phyloP scores from a whole-genome alignment of 2,888 invertebrate genomes.

The Trachelus troglodyta region DNA sequence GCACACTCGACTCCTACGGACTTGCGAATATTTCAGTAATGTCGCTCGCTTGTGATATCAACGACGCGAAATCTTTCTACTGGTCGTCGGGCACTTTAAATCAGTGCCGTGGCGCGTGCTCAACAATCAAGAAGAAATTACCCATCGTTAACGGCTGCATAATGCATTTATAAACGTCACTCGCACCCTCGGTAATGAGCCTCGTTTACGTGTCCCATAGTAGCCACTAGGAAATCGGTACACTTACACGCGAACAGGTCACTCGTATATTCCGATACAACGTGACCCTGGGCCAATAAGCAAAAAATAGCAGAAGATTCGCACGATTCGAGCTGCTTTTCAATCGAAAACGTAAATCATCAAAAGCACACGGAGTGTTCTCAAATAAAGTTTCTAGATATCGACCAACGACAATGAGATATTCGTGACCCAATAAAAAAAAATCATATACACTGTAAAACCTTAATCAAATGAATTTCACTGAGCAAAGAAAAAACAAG shows the following conservation, averaged over 20 bases:
- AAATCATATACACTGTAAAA: background rate
- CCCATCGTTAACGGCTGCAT: slow-evolving; percentile 13
- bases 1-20: background rate
- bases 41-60: background rate
- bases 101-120: background rate
- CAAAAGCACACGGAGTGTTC: background rate
- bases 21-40: background rate
- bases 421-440: background rate
- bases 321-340: background rate
- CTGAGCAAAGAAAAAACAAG: background rate
- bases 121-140: slow-evolving; percentile 3
- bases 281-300: background rate
- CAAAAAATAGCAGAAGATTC: background rate
- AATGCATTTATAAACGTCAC: slow-evolving; percentile 24
- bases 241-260: background rate
- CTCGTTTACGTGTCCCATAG: background rate
- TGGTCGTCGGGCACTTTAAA: background rate
- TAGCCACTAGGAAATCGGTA: background rate
- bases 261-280: background rate
- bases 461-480: background rate
- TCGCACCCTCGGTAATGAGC: slow-evolving; percentile 5
- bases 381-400: background rate
- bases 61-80: background rate
- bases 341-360: background rate
- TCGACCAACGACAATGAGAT: background rate